These are phyloP conservation scores for Oostethus manadensis DNA, from an alignment of 2,113 vertebrate species.

Conservation along the genomic window DNA sequence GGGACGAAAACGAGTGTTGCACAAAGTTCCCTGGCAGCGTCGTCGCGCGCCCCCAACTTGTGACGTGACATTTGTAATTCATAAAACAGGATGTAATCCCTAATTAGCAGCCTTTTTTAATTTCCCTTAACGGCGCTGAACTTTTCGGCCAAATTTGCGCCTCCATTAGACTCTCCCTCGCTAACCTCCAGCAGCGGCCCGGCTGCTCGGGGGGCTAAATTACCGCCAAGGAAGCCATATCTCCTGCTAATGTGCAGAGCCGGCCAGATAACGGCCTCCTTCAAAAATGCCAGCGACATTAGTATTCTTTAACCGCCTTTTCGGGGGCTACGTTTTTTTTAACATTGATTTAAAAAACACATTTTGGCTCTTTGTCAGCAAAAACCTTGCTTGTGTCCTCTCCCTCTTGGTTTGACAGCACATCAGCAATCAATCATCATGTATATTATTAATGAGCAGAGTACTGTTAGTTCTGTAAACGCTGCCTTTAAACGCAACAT, in stretches of 20 bases:
- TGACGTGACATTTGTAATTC: constrained; percentile 39
- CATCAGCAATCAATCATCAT: constrained; percentile 64
- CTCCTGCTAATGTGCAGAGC: constrained; percentile 44
- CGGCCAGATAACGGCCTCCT: constrained; percentile 49
- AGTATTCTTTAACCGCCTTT: constrained; percentile 40
- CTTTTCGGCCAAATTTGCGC: constrained; percentile 55
- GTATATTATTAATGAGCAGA: constrained; percentile 64
- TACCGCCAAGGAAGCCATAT: constrained; percentile 46
- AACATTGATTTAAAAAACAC: constrained; percentile 40
- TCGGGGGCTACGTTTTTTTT: constrained; percentile 42
- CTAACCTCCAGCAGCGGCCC: constrained; percentile 26
- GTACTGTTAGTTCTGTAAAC: constrained; percentile 39
- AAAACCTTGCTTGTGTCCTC: constrained; percentile 29
- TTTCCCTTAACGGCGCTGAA: constrained; percentile 50
- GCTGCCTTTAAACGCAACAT: background rate
- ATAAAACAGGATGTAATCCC: constrained; percentile 34
- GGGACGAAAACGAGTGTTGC: constrained; percentile 6
- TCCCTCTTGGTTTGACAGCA: constrained; percentile 66
- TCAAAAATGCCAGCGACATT: constrained; percentile 58
- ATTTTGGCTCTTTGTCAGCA: constrained; percentile 52
- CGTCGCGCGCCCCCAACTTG: constrained; percentile 10
- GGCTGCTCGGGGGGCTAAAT: constrained; percentile 28
- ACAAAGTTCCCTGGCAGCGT: constrained; percentile 22
- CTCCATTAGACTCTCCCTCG: constrained; percentile 47
- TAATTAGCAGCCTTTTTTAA: constrained; percentile 45